These are phyloP conservation scores for Cheilosia variabilis DNA, from an alignment of 2,888 invertebrate genomes.

Conservation along the genomic window DNA sequence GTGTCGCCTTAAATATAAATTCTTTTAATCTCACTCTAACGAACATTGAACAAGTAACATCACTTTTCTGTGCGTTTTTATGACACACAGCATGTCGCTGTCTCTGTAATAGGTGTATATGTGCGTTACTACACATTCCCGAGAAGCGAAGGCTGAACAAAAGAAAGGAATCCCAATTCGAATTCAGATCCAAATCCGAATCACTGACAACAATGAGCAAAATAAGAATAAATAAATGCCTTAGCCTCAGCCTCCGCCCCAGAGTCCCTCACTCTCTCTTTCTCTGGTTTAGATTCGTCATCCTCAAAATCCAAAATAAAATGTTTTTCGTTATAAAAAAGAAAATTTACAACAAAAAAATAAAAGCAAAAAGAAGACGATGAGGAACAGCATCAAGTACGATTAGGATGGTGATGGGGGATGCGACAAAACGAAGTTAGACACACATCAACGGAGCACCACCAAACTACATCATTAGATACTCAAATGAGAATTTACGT, in stretches of 20 bases:
- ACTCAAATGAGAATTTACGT: slow-evolving; percentile 55
- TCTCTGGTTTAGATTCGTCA: slow-evolving; percentile 40
- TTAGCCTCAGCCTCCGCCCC: slow-evolving; percentile 11
- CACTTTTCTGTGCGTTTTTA: slow-evolving; percentile 37
- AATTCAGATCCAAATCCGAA: slow-evolving; percentile 36
- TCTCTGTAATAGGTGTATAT: slow-evolving; percentile 20
- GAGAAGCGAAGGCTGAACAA: background rate
- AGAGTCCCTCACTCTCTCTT: background rate
- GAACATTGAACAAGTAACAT: slow-evolving; percentile 63
- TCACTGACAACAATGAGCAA: slow-evolving; percentile 52
- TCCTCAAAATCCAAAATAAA: slow-evolving; percentile 39
- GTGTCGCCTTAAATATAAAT: slow-evolving; percentile 50
- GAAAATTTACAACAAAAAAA: slow-evolving; percentile 2
- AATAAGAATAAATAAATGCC: slow-evolving; percentile 47
- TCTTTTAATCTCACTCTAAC: slow-evolving; percentile 44
- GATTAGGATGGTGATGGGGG: slow-evolving; percentile 21
- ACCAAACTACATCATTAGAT: slow-evolving; percentile 50
- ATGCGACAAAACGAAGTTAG: slow-evolving; percentile 56
- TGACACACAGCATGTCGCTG: slow-evolving; percentile 21
- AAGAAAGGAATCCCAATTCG: slow-evolving; percentile 31
- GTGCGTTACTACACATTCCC: slow-evolving; percentile 7
- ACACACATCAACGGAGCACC: slow-evolving; percentile 33
- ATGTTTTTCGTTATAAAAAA: background rate
- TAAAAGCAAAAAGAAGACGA: no score
- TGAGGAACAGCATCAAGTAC: slow-evolving; percentile 6